Evolutionary conservation across 2,113 vertebrate species (phyloP).

Genomic region (Chamaetylas fuelleborni): DNA sequence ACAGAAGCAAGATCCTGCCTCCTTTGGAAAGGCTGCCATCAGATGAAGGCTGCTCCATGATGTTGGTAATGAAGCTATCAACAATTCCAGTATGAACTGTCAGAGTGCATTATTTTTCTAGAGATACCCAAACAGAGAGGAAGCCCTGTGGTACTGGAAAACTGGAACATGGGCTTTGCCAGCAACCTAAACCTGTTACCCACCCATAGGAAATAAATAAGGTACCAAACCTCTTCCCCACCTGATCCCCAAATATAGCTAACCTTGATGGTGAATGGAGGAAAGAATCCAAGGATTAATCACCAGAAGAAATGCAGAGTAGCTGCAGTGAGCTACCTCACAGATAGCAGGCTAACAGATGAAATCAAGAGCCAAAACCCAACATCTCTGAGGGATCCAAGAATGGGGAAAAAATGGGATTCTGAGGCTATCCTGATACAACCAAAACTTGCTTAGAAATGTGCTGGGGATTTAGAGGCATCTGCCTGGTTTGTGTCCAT

Average conservation of each 20-base stretch:
- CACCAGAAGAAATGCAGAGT: neutral
- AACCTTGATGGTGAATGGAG: neutral
- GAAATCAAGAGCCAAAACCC: neutral
- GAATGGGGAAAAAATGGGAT: neutral
- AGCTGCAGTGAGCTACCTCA: neutral
- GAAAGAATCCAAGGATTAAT: neutral
- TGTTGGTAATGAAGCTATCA: neutral
- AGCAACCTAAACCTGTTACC: neutral
- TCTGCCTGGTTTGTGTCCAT: neutral
- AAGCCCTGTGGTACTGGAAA: no score
- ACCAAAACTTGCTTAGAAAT: neutral
- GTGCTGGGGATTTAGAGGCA: neutral
- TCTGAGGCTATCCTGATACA: neutral
- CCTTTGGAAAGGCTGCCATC: neutral
- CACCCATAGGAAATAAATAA: neutral
- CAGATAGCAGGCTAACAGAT: neutral
- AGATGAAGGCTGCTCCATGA: neutral
- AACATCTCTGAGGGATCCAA: neutral
- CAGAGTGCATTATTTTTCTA: no score
- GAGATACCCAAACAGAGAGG: no score
- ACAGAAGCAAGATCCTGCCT: neutral
- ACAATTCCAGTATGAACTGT: neutral
- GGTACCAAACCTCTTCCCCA: neutral
- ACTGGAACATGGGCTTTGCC: neutral
- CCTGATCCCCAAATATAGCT: neutral